Base-by-base conservation (phyloP, 53 echinoderm and acorn worm species). In the Echinometra lucunter region DNA sequence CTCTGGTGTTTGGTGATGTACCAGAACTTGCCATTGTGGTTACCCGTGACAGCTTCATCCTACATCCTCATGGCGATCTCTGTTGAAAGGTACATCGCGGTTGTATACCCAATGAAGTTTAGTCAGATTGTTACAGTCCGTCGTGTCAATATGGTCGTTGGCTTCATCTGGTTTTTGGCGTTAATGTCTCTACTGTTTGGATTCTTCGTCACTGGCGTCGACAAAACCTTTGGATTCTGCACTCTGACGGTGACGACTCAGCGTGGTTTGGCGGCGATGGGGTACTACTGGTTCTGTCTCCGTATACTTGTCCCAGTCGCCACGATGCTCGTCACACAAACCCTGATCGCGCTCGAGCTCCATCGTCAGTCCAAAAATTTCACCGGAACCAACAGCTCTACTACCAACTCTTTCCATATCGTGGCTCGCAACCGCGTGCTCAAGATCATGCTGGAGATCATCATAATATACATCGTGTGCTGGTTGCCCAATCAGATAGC, bases 401-500 rank as follows among this genome's bases (percentile, higher is more conserved):
- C 45, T 6, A 42, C 0, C 83, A 95, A 16, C 92, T 92, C 23
- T 69, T 95, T 95, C 66, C 95, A 96, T 45, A 92, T 95, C 32
- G 58, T 80, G 38, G 95, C 95, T 56, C 94, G 97, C 37, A 92
- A 95, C 10, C 94, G 94, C 19, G 95, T 97, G 28, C 94, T 97
- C 69, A 72, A 91, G 17, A 95, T 97, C 91, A 92, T 96, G 89
- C 58, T 97, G 13, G 91, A 95, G 23, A 95, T 97, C 78, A 95
- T 97, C 66, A 58, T 97, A 49, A 94, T 95, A 18, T 97, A 96
- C 74, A 95, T 97, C 66, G 88, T 97, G n/a, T 97, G 97, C 75
- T 97, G 97, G 97, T 66, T 91, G 70, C 96, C 97, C 15, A 96
- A 97, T 45, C 97, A 97, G 80, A 30, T 97, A 21, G 93, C 75